Base-by-base conservation (phyloP, 2,888 invertebrate species). In the Macrosoma leucophasiata region DNA sequence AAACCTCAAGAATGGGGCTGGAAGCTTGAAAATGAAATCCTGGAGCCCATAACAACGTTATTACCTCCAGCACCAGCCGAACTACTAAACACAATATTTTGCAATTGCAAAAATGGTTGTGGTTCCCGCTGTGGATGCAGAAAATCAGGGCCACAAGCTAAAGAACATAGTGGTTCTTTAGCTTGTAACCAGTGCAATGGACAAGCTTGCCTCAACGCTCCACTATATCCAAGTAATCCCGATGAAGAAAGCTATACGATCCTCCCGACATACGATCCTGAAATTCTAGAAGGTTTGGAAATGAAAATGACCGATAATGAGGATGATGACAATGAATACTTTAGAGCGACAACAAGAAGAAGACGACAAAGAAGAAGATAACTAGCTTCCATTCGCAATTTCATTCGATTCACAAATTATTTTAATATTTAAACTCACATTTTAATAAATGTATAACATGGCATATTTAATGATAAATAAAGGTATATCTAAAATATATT, bases 31-130 rank as follows among this genome's bases (percentile, higher is more conserved):
- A 55, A 64, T 43, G 52, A 49, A 40, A 35, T 52, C 34, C 50
- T 61, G 49, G 50, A 58, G 40, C 62, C 59, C 26, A 55, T 53
- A 19, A 39, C 17, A 39, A 58, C 55, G 36, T 32, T 55, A 38
- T 46, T 54, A 43, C 54, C 48, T 35, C 58, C 56, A 28, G 57
- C 51, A 21, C 52, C 58, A 41, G 46, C 12, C 13, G 33, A 43
- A 28, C 22, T 41, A 27, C 48, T 44, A 36, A 53, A 32, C 46
- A 51, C 24, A 51, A 51, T 52, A 36, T 50, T 52, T 38, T 48
- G 50, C 49, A 52, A 49, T 36, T 52, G 48, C 49, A 51, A 50
- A 33, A 50, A 42, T 41, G 48, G 47, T 51, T 47, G 49, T 51
- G 50, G 50, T 50, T 45, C 48, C 13, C 48, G 52, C 20, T 58